phyloP scores from a whole-genome alignment of 2,888 invertebrate genomes.

The Spisula solida region DNA sequence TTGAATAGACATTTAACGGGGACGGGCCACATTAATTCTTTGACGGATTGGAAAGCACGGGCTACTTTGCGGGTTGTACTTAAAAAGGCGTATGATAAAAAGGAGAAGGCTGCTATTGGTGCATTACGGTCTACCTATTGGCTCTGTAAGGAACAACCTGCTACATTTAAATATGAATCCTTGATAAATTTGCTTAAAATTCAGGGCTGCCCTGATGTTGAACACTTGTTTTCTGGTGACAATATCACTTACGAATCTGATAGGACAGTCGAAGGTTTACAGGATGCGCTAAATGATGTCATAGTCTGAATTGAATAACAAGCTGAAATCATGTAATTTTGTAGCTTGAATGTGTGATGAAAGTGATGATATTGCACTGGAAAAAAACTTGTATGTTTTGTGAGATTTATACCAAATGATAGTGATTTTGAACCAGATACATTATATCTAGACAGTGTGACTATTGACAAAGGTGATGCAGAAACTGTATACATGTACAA shows the following conservation, averaged over 20 bases:
- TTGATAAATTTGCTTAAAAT: neutral
- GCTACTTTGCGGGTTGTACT: too few species aligned
- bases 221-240: neutral
- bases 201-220: neutral
- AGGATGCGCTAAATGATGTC: constrained; percentile 31
- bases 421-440: constrained; percentile 50
- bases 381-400: constrained; percentile 17
- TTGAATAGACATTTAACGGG: too few species aligned
- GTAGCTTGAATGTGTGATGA: constrained; percentile 37
- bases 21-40: too few species aligned
- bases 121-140: too few species aligned
- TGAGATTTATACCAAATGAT: neutral
- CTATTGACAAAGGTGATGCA: constrained; percentile 36
- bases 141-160: neutral
- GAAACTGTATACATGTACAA: constrained; percentile 10
- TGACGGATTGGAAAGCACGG: too few species aligned
- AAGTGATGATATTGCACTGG: constrained; percentile 44
- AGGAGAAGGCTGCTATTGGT: too few species aligned
- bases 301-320: constrained; percentile 5
- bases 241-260: neutral
- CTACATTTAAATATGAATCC: neutral
- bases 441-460: neutral
- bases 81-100: too few species aligned
- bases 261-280: constrained; percentile 45
- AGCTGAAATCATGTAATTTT: constrained; percentile 23